Base-by-base conservation (phyloP, 2,888 invertebrate species). In the Corbicula japonica region DNA sequence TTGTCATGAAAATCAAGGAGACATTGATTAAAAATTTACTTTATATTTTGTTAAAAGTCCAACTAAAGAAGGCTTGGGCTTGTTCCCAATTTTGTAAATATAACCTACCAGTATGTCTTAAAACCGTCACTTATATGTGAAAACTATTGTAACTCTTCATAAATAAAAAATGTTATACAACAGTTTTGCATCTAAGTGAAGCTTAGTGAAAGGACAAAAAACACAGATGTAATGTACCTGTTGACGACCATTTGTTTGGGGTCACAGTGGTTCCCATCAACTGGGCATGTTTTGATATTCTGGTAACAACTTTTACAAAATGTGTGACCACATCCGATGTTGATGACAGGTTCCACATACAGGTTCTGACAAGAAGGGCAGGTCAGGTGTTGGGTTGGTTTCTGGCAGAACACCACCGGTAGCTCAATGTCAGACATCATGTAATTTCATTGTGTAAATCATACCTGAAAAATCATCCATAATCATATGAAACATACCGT, bases 271-370 rank as follows among this genome's bases (percentile, higher is more conserved):
- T 76, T 76, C 26, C 83, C 80, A 78, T 91, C 91, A 1, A 86
- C 73, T 3, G 90, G 89, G 61, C 91, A 91, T 12, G 68, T 70
- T 4, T 83, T 60, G 1, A 66, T 65, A 12, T 56, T 61, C 30
- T 76, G 80, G 0, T 86, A 83, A 84, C 92, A 92, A 10, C 63
- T 75, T 32, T 84, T 84, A 70, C 92, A 92, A 60, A 90, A 91
- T 12, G 91, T 91, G 78, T 92, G 92, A 10, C 92, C 92, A 85
- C 92, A 92, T 48, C 71, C 77, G 2, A 90, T 82, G 63, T 87
- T 90, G 10, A 92, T 92, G 2, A 92, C 91, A 2, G 92, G 92
- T 23, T 91, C 88, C 6, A 30, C 52, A 61, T 89, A 91, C 6
- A 91, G 52, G 10, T 78, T 72, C 21, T 75, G 73, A 79, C 92